Conservation (phyloP, 64 coral and sea anemone genomes). For the Porites lutea region DNA sequence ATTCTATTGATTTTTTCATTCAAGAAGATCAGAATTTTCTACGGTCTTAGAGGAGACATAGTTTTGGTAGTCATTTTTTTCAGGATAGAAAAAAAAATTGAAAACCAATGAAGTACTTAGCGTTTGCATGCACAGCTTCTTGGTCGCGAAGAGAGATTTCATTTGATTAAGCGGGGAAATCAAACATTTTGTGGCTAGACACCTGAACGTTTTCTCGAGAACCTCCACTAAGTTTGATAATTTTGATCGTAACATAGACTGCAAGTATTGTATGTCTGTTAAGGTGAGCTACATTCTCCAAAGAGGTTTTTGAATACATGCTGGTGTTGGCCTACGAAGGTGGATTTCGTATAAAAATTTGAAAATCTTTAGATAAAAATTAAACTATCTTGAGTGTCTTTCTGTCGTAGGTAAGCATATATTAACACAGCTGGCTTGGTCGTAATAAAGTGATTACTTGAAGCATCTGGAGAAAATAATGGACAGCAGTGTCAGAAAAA, state of each 20-base stretch:
- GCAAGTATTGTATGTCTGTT: background rate
- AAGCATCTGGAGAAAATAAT: background rate
- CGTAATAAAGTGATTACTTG: background rate
- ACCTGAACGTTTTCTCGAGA: background rate
- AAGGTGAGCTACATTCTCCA: no score
- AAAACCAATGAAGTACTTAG: no score
- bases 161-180: background rate
- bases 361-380: no score
- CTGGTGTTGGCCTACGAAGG: no score
- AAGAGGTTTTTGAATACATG: no score
- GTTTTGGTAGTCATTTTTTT: no score
- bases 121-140: no score
- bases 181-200: background rate
- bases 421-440: background rate
- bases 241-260: background rate
- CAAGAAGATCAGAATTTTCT: no score
- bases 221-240: background rate
- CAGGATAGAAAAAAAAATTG: no score
- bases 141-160: background rate
- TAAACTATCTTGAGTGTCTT: background rate
- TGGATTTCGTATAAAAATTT: no score
- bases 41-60: no score
- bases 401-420: background rate
- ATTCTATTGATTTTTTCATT: no score
- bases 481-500: background rate